Conservation (phyloP, 2,888 invertebrate species). For the Trichacis sp. region DNA sequence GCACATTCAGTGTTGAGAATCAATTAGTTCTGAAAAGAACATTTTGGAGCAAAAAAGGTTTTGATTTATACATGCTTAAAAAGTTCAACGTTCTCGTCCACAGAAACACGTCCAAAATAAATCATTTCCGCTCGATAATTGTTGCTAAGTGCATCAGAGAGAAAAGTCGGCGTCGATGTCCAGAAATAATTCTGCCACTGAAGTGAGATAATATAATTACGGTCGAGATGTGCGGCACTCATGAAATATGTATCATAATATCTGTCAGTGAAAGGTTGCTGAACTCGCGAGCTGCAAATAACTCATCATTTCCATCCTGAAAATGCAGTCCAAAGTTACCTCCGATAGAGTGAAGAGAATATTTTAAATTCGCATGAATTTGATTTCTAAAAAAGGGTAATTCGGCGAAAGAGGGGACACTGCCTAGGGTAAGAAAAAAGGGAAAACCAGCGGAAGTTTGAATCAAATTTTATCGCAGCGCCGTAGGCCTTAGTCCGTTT, state of each 20-base stretch:
- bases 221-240: background rate
- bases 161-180: background rate
- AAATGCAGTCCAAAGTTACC: too few species aligned
- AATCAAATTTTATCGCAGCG: constrained; percentile 66
- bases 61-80: too few species aligned
- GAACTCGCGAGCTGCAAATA: background rate
- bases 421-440: constrained; percentile 20
- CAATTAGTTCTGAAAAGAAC: too few species aligned
- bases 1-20: too few species aligned
- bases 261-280: background rate
- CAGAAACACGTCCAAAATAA: too few species aligned
- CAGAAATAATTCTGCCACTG: background rate
- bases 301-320: background rate
- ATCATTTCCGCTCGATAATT: background rate
- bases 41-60: too few species aligned
- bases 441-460: constrained; percentile 46
- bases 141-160: background rate
- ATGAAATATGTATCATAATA: background rate
- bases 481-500: constrained; percentile 66
- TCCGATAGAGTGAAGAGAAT: too few species aligned
- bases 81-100: too few species aligned
- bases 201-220: constrained; percentile 19
- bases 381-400: too few species aligned
- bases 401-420: background rate
- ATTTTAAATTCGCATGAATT: constrained; percentile 5